Evolutionary conservation across 2,888 invertebrate species (phyloP), one percentile per base, ranked within the genome.

Genomic region (Mythimna lalbum): DNA sequence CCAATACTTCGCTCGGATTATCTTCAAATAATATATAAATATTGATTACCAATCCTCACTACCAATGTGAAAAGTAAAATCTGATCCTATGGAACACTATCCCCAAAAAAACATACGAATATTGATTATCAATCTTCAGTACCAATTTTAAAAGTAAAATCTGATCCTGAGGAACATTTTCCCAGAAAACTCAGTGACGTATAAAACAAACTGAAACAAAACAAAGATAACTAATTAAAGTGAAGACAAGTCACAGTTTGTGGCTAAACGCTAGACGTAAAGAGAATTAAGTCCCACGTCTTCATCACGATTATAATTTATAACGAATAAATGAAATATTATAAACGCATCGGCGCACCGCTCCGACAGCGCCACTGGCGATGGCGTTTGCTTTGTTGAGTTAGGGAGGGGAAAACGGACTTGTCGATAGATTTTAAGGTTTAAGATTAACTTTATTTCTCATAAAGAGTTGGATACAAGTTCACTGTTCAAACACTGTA

Each of bases 301-400:
- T 79, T 88, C 87, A 66, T 80, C 63, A 71, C 92, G 95, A 96
- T 96, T 95, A 96, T 95, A 95, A 95, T 95, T 95, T 95, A 96
- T 96, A 94, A 95, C 95, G 96, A 96, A 96, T 95, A 95, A 96
- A 96, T 96, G 95, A 95, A 95, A 96, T 96, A 96, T 95, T 96
- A 96, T 94, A 93, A 94, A 95, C 95, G 96, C 95, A 95, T 95
- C 96, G 95, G 93, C 94, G 95, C 90, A 93, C 94, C 92, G 93
- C 91, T 90, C 94, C 94, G 95, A 93, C 95, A 94, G 90, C 93
- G 96, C 95, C 95, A 94, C 91, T 95, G 95, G 95, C 96, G 93
- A 94, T 94, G 95, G 95, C 94, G 94, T 95, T 94, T 95, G 95
- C 95, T 93, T 94, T 95, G 95, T 93, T 93, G 90, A 82, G 65